These are phyloP conservation scores for Gallinago nigripennis DNA, from an alignment of 2,797 vertebrate genomes.

Conservation along the genomic window DNA sequence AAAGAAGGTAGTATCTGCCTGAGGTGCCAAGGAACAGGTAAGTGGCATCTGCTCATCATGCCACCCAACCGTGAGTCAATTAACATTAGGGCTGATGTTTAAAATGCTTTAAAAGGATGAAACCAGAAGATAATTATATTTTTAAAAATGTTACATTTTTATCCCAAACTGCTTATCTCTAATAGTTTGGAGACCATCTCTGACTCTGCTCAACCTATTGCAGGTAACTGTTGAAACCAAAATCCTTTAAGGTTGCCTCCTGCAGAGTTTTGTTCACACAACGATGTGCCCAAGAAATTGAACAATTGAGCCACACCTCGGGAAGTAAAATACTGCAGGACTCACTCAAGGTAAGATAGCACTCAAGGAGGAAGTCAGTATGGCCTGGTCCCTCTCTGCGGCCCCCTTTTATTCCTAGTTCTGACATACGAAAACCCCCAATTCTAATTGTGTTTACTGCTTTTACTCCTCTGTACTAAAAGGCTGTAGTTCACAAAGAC, in stretches of 20 bases:
- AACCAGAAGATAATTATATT: background rate
- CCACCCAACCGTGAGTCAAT: background rate
- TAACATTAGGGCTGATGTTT: background rate
- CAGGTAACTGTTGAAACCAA: background rate
- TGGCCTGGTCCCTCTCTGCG: background rate
- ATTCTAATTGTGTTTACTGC: background rate
- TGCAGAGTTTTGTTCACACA: background rate
- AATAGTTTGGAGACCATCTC: background rate
- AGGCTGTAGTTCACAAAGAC: background rate
- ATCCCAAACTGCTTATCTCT: background rate
- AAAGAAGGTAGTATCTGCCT: background rate
- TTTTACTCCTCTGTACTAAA: background rate
- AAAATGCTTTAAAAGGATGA: background rate
- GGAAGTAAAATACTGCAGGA: background rate
- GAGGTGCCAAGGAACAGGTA: background rate
- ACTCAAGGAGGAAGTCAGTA: background rate
- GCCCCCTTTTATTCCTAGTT: background rate
- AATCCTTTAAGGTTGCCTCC: background rate
- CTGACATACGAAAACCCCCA: background rate
- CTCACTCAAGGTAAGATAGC: background rate
- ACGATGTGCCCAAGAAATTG: background rate
- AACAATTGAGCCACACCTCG: background rate
- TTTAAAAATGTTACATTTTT: background rate
- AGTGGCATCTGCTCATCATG: slow-evolving; percentile 7
- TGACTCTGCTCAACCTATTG: background rate